phyloP scores from a whole-genome alignment of 2,888 invertebrate genomes.

The Drosophila borborema region DNA sequence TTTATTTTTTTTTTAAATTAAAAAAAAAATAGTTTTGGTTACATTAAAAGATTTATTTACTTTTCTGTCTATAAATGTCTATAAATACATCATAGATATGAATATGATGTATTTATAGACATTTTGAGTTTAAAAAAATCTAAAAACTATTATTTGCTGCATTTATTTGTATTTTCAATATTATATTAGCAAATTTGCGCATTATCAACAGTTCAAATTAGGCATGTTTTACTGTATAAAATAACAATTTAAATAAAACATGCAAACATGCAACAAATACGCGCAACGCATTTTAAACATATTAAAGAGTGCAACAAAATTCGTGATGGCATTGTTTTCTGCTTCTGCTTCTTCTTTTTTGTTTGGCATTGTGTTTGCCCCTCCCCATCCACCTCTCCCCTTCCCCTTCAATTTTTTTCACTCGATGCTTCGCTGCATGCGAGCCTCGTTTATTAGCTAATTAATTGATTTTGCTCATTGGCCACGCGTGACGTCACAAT shows the following conservation, averaged over 20 bases:
- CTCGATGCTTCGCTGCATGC: slow-evolving; percentile 47
- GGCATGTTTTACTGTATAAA: background rate
- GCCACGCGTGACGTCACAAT: slow-evolving; percentile 8
- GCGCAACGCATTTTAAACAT: slow-evolving; percentile 22
- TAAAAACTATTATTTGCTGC: too few relatives aligned
- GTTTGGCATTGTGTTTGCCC: slow-evolving; percentile 6
- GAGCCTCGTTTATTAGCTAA: slow-evolving; percentile 32
- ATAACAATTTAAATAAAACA: slow-evolving; percentile 23
- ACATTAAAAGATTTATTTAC: too few relatives aligned
- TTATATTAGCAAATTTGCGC: too few relatives aligned
- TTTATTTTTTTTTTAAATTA: too few relatives aligned
- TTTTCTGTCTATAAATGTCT: too few relatives aligned
- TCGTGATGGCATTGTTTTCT: slow-evolving; percentile 12
- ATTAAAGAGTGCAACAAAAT: slow-evolving; percentile 17
- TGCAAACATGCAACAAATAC: slow-evolving; percentile 33
- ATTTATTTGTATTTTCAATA: too few relatives aligned
- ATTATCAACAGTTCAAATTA: background rate
- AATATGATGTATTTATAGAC: too few relatives aligned
- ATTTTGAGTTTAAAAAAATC: too few relatives aligned
- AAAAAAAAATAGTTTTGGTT: too few relatives aligned
- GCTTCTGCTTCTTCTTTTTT: background rate
- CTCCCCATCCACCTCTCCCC: background rate
- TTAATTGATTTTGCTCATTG: slow-evolving; percentile 22
- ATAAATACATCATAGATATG: too few relatives aligned
- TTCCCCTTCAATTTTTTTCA: background rate